Conservation (phyloP, 2,113 vertebrate species). For the Rhynchopsitta pachyrhyncha region DNA sequence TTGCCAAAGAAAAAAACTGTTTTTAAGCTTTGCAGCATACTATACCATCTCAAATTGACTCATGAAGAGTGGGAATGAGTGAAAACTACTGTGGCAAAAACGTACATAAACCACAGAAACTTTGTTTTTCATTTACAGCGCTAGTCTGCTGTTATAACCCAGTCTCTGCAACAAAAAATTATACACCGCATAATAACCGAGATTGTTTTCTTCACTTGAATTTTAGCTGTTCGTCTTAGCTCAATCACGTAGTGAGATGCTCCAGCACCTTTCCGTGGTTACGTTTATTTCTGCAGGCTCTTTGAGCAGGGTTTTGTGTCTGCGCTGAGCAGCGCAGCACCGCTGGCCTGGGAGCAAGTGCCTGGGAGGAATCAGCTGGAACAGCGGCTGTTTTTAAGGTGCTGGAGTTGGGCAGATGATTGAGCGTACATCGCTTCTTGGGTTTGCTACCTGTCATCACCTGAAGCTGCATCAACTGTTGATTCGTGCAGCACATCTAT, state of each 20-base stretch:
- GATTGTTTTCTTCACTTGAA: not conserved
- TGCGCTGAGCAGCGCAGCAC: not conserved
- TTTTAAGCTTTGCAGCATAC: constrained; percentile 53
- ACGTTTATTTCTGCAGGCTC: not conserved
- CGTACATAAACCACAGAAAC: constrained; percentile 31
- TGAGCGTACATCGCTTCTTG: not conserved
- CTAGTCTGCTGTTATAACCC: not conserved
- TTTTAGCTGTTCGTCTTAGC: not conserved
- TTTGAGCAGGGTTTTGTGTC: not conserved
- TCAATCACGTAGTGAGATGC: not conserved
- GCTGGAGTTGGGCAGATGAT: not conserved
- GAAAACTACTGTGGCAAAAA: constrained; percentile 43
- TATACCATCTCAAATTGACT: constrained; percentile 58
- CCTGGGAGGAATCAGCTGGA: not conserved
- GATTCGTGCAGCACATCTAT: not conserved
- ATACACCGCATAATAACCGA: not conserved
- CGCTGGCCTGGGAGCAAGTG: not conserved
- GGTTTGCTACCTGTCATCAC: constrained; percentile 38
- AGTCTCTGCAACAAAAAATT: not conserved
- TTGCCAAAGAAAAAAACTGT: constrained; percentile 52
- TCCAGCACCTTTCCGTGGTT: not conserved
- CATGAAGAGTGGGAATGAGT: constrained; percentile 60
- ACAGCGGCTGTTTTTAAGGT: constrained; percentile 19
- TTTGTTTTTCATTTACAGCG: not conserved
- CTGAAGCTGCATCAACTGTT: not conserved